Evolutionary conservation across 2,797 vertebrate genomes (phyloP), one percentile per base, ranked within the genome.

Genomic region (Pteropus rufus): DNA sequence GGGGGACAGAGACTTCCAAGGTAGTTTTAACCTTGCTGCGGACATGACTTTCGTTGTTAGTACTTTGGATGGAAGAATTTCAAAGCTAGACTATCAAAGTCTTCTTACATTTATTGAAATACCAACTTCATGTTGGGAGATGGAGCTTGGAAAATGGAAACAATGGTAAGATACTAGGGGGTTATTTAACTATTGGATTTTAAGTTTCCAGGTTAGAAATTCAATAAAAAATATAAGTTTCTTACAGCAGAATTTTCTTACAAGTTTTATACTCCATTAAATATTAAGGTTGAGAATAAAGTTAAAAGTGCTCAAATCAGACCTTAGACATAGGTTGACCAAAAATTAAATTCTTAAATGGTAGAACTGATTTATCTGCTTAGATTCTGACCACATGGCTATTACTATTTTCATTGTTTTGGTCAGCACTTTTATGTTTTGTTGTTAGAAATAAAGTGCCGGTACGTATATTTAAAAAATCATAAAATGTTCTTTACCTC

Each of bases 301-400:
- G 7, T 3, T 69, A 18, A 75, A 88, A 85, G 23, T 92, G 15
- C 31, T 79, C 44, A 92, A 92, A 84, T 95, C 60, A 92, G 49
- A 92, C 46, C 54, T 81, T 80, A 56, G 44, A 39, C 26, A 56
- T 29, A 70, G 23, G 67, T 67, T 64, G n/a, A 88, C 36, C 44
- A 89, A 65, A 91, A 85, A 46, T 83, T 85, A 83, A 86, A 56
- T 93, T 95, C 36, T 92, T 89, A 89, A 77, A 86, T 31, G 8
- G 29, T 84, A 10, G 15, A 75, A 58, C 16, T 69, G 41, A 62
- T 58, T 93, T 75, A 41, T 34, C 21, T 86, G 44, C 79, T 62
- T 81, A 39, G 36, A 72, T 70, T n/a, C 19, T 93, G 29, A 79
- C 34, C 6, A 23, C 23, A 19, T 89, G 26, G 60, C 56, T 94